These are phyloP conservation scores for Ceratotherium simum DNA, from an alignment of 2,113 vertebrate species.

Conservation along the genomic window DNA sequence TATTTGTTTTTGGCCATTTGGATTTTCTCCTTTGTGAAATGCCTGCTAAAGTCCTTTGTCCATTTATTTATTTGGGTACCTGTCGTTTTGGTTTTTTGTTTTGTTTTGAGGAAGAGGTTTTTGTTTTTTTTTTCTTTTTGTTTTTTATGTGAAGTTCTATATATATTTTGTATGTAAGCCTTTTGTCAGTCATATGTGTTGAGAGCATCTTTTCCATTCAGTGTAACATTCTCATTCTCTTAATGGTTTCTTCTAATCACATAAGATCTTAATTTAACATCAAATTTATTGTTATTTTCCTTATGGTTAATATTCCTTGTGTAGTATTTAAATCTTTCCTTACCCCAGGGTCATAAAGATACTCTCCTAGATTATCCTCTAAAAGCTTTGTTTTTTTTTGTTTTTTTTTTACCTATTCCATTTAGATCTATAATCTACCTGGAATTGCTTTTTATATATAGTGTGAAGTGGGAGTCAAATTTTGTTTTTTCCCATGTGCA, in stretches of 20 bases:
- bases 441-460: neutral
- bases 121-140: neutral
- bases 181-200: neutral
- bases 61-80: neutral
- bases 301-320: neutral
- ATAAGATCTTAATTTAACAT: neutral
- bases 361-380: neutral
- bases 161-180: neutral
- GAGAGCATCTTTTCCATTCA: neutral
- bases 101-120: neutral
- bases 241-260: neutral
- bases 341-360: neutral
- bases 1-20: neutral
- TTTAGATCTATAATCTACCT: neutral
- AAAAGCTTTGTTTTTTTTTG: neutral
- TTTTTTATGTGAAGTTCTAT: conserved; percentile 13
- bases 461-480: neutral
- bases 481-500: neutral
- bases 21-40: conserved; percentile 25
- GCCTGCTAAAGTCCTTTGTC: neutral
- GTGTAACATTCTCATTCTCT: neutral
- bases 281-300: neutral
- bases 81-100: neutral
- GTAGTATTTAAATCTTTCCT: neutral
- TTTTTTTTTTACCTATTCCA: neutral